Percentiles rank a stretch among this genome's conserved stretches.
phyloP scores from a whole-genome alignment of 1,140 invertebrate genomes.

The Lepidurus packardi region DNA sequence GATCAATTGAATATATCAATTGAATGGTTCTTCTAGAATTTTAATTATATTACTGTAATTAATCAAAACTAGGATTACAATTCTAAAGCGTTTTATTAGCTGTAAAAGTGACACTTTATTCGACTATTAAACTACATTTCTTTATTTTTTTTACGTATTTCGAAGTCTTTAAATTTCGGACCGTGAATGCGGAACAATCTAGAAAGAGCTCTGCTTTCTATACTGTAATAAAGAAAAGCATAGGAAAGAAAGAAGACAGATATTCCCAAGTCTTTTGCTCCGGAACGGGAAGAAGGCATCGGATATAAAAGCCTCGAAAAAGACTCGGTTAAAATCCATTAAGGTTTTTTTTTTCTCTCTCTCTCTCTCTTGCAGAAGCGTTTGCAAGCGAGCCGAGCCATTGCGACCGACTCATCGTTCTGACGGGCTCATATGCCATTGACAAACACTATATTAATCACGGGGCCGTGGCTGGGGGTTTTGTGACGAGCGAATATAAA shows the following conservation, averaged over 20 bases:
- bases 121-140: too few relatives aligned
- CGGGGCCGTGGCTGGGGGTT: background rate
- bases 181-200: too few relatives aligned
- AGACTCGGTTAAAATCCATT: constrained; percentile 19
- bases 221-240: too few relatives aligned
- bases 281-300: constrained; percentile 20
- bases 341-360: constrained; percentile 7
- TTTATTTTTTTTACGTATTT: too few relatives aligned
- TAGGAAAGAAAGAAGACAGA: background rate
- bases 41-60: too few relatives aligned
- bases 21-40: too few relatives aligned
- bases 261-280: background rate
- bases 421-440: constrained; percentile 21
- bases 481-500: constrained; percentile 22
- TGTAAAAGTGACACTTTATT: too few relatives aligned
- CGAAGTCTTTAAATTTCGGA: too few relatives aligned
- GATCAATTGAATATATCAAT: too few relatives aligned
- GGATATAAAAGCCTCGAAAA: constrained; percentile 6
- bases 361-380: background rate
- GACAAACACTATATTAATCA: constrained; percentile 22
- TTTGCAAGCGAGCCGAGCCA: background rate
- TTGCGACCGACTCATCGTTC: constrained; percentile 20
- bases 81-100: too few relatives aligned
- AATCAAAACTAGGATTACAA: too few relatives aligned
- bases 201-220: too few relatives aligned